Conservation (phyloP, 2,797 vertebrate genomes). For the Masticophis lateralis region DNA sequence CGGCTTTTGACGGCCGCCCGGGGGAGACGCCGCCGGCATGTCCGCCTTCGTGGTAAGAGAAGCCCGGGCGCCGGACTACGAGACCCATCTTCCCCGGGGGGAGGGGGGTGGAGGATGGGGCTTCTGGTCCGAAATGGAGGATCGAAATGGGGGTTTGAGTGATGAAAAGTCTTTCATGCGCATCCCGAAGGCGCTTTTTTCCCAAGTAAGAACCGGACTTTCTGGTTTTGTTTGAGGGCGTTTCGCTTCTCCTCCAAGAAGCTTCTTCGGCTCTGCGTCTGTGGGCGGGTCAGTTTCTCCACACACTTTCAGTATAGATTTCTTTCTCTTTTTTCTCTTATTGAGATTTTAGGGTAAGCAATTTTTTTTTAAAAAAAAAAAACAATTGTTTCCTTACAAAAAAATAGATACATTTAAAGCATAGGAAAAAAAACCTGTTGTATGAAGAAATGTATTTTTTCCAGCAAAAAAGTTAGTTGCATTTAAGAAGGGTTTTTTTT, state of each 20-base stretch:
- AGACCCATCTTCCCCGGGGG: not conserved
- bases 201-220: too few species aligned
- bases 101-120: not conserved
- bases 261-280: not conserved
- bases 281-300: not conserved
- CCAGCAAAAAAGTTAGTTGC: not conserved
- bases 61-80: not conserved
- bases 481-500: not conserved
- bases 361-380: not conserved
- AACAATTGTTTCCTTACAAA: not conserved
- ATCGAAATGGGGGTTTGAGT: not conserved
- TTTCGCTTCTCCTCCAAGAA: not conserved
- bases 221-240: too few species aligned
- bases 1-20: not conserved
- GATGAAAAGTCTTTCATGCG: not conserved
- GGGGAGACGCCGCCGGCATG: not conserved
- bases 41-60: not conserved
- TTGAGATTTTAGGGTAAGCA: not conserved
- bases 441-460: not conserved
- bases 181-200: not conserved
- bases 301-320: not conserved
- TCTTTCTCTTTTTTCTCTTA: not conserved
- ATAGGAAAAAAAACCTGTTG: not conserved
- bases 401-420: not conserved
- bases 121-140: not conserved